Percentiles rank a stretch among this genome's conserved stretches.
Conservation (phyloP, 2,797 vertebrate species). For the Rhinella marina region DNA sequence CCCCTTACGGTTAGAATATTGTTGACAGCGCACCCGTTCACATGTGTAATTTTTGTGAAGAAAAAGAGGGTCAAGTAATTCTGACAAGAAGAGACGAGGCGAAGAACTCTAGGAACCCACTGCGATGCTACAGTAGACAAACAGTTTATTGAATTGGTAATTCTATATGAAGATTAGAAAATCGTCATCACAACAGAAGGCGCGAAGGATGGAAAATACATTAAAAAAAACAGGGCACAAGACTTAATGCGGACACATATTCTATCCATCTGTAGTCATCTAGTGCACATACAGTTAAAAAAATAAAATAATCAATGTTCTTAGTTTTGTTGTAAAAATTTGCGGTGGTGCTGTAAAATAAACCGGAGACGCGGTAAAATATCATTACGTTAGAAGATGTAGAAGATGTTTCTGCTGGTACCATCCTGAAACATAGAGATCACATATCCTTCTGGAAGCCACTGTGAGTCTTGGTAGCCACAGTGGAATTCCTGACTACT, state of each 20-base stretch:
- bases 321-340: neutral
- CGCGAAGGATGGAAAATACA: constrained; percentile 21
- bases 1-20: too few species aligned
- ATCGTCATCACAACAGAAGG: constrained; percentile 18
- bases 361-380: neutral
- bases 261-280: constrained; percentile 17
- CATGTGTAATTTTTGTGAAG: neutral
- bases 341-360: neutral
- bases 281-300: constrained; percentile 26
- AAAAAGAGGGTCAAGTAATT: neutral
- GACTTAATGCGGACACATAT: constrained; percentile 23
- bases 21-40: too few species aligned
- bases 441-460: neutral
- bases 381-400: constrained; percentile 5
- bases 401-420: constrained; percentile 19
- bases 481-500: neutral
- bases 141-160: constrained; percentile 39
- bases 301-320: constrained; percentile 1
- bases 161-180: constrained; percentile 45
- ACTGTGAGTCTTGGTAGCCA: neutral
- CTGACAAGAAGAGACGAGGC: neutral
- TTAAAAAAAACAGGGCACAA: constrained; percentile 35
- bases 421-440: neutral
- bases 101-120: constrained; percentile 13
- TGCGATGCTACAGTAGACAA: constrained; percentile 13